A percentile compares a stretch with the other conserved stretches of the same genome.
Conservation (phyloP, 2,888 invertebrate species). For the Amaurobius ferox region DNA sequence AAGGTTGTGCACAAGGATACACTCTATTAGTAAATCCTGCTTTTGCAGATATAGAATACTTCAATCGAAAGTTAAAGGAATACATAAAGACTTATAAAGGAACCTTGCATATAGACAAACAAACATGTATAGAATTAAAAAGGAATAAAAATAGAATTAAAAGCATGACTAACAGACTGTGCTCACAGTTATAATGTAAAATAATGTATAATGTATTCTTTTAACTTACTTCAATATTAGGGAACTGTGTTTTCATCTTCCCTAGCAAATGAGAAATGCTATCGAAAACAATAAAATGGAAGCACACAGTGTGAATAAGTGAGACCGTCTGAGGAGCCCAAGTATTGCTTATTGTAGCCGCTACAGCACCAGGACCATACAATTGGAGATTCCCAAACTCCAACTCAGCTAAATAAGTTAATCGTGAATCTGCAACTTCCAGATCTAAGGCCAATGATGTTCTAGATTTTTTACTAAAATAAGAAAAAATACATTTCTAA, state of each 20-base stretch:
- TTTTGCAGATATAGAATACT: too few relatives aligned
- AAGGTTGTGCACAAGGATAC: too few relatives aligned
- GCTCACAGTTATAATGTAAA: too few relatives aligned
- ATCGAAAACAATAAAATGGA: constrained; percentile 92
- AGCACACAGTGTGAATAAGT: constrained; percentile 88
- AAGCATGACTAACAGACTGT: too few relatives aligned
- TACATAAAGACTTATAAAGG: too few relatives aligned
- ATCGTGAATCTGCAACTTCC: constrained; percentile 60
- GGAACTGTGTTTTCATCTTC: constrained; percentile 88
- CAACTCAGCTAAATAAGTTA: constrained; percentile 65
- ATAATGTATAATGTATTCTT: too few relatives aligned
- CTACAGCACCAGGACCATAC: constrained; percentile 69
- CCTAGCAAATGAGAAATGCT: constrained; percentile 85
- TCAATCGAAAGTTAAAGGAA: too few relatives aligned
- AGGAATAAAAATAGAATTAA: too few relatives aligned
- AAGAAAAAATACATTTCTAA: neutral
- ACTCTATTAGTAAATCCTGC: too few relatives aligned
- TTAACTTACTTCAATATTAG: constrained; percentile 83
- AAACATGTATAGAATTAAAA: too few relatives aligned
- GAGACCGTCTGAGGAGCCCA: constrained; percentile 84
- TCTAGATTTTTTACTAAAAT: constrained; percentile 52
- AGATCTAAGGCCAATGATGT: constrained; percentile 53
- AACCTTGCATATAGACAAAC: too few relatives aligned
- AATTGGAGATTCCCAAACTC: constrained; percentile 65
- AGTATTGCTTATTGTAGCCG: constrained; percentile 55